A percentile compares a stretch with the other conserved stretches of the same genome.
Evolutionary conservation across 2,113 vertebrate genomes (phyloP).

Genomic region (Osmerus eperlanus): DNA sequence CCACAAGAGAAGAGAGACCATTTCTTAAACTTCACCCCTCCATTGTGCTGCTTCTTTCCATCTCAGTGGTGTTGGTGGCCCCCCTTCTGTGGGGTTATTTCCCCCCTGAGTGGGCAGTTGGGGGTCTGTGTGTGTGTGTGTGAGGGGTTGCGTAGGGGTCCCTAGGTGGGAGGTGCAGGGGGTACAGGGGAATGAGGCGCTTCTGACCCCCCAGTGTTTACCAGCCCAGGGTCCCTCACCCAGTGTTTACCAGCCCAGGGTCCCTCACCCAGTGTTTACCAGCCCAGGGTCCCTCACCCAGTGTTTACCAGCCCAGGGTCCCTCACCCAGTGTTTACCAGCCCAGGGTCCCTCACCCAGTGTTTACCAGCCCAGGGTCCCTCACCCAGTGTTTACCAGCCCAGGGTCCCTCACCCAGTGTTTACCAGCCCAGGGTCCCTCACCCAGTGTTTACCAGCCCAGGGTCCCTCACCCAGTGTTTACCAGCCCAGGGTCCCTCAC

Average conservation of each 20-base stretch:
- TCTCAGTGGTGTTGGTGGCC: constrained; percentile 54
- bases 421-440: constrained; percentile 36
- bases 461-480: constrained; percentile 27
- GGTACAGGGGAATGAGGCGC: constrained; percentile 34
- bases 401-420: constrained; percentile 27
- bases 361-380: constrained; percentile 40
- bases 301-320: too few relatives aligned
- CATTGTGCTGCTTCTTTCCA: constrained; percentile 54
- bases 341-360: constrained; percentile 28
- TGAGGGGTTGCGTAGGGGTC: constrained; percentile 49
- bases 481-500: constrained; percentile 32
- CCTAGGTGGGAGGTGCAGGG: constrained; percentile 30
- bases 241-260: too few relatives aligned
- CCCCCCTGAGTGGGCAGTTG: constrained; percentile 59
- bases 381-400: too few relatives aligned
- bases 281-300: constrained; percentile 28
- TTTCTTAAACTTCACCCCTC: constrained; percentile 62
- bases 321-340: too few relatives aligned
- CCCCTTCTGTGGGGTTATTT: constrained; percentile 56
- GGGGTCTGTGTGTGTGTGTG: constrained; percentile 40
- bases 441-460: too few relatives aligned
- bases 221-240: constrained; percentile 30
- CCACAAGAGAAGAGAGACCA: constrained; percentile 44
- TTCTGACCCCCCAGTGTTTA: constrained; percentile 60
- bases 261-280: constrained; percentile 29